phyloP scores from a whole-genome alignment of 2,113 vertebrate genomes.

The Aviceda subcristata region DNA sequence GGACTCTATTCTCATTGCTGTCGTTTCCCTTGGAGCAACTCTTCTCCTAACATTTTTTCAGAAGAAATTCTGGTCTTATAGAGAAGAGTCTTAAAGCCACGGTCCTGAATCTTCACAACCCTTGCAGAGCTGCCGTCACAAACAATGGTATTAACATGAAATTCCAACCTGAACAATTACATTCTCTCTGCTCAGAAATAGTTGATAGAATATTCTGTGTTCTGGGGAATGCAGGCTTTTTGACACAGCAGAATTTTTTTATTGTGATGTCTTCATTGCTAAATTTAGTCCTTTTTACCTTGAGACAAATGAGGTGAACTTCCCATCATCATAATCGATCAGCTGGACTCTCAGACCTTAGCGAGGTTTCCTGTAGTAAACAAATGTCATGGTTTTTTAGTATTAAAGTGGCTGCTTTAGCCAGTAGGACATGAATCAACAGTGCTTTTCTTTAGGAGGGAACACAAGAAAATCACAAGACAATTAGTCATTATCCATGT shows the following conservation, averaged over 20 bases:
- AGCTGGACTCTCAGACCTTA: not conserved
- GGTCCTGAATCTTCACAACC: not conserved
- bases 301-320: not conserved
- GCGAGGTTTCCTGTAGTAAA: not conserved
- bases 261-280: not conserved
- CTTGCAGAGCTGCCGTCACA: not conserved
- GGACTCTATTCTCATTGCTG: not conserved
- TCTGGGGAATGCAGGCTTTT: not conserved
- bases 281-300: not conserved
- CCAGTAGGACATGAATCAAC: not conserved
- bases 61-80: not conserved
- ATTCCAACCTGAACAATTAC: not conserved
- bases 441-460: not conserved
- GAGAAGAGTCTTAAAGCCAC: not conserved
- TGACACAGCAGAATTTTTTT: fast-evolving
- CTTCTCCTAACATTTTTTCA: not conserved
- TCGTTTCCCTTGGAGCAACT: not conserved
- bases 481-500: not conserved
- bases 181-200: not conserved
- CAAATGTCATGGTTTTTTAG: fast-evolving
- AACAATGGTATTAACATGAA: fast-evolving
- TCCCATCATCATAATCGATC: not conserved
- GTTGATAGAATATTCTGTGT: fast-evolving
- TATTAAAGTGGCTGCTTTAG: not conserved
- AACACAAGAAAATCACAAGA: not conserved